A percentile compares a stretch with the other conserved stretches of the same genome.
These are phyloP conservation scores for Hydropsyche betteni DNA, from an alignment of 2,888 invertebrate species.

Conservation along the genomic window DNA sequence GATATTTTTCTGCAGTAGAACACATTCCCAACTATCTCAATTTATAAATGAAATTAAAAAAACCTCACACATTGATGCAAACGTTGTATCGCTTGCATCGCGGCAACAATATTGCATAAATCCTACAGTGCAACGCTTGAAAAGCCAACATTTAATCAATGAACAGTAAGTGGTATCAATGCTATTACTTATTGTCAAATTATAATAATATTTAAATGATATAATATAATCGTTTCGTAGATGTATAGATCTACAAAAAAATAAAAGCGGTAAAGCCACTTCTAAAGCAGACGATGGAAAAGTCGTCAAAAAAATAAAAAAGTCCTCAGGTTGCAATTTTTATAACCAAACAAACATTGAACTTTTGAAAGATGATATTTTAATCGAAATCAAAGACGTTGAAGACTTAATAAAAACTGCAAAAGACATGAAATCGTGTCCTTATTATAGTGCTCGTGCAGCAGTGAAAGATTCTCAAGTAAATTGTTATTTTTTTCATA, in stretches of 20 bases:
- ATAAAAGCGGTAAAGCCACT: slow-evolving; percentile 67
- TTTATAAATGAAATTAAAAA: slow-evolving; percentile 92
- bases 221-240: slow-evolving; percentile 57
- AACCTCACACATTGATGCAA: slow-evolving; percentile 76
- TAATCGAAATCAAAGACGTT: slow-evolving; percentile 82
- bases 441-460: slow-evolving; percentile 90
- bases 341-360: slow-evolving; percentile 71
- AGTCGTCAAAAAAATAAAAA: slow-evolving; percentile 68
- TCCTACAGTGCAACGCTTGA: slow-evolving; percentile 75
- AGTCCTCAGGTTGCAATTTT: slow-evolving; percentile 73
- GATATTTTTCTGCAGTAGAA: slow-evolving; percentile 95
- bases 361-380: slow-evolving; percentile 70
- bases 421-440: slow-evolving; percentile 80
- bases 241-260: slow-evolving; percentile 82
- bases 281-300: slow-evolving; percentile 69
- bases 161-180: slow-evolving; percentile 69
- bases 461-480: slow-evolving; percentile 85
- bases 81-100: slow-evolving; percentile 87
- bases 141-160: slow-evolving; percentile 83
- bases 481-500: slow-evolving; percentile 1
- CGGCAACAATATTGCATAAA: slow-evolving; percentile 93
- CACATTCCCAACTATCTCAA: slow-evolving; percentile 96
- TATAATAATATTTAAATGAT: slow-evolving; percentile 4
- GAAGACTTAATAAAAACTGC: slow-evolving; percentile 83
- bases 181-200: slow-evolving; percentile 6